Evolutionary conservation across 2,888 invertebrate genomes (phyloP).

Genomic region (Dynastes grantii): DNA sequence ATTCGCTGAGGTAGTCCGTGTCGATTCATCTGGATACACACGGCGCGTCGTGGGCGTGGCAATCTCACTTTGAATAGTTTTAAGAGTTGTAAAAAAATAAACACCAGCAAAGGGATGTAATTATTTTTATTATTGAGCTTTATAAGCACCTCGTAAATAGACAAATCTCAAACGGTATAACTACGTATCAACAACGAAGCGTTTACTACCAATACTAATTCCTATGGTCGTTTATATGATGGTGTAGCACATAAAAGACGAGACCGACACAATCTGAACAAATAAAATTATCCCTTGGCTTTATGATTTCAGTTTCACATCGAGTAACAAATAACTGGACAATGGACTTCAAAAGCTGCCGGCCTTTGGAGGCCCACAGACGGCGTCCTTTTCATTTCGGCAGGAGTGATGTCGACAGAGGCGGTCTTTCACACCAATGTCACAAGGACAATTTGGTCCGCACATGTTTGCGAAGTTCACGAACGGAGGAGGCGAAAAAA

Average conservation of each 20-base stretch:
- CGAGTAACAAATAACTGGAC: conserved; percentile 51
- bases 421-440: conserved; percentile 50
- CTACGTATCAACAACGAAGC: conserved; percentile 30
- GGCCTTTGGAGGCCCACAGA: conserved; percentile 27
- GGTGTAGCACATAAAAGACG: conserved; percentile 2
- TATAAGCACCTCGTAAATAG: conserved; percentile 23
- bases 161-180: conserved; percentile 31
- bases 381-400: conserved; percentile 49
- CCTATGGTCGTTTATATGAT: neutral
- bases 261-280: conserved; percentile 45
- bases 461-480: conserved; percentile 49
- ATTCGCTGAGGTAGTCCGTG: no score
- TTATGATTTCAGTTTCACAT: conserved; percentile 50
- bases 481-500: conserved; percentile 3
- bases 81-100: conserved; percentile 2
- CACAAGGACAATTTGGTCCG: conserved; percentile 51
- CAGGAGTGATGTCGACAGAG: conserved; percentile 46
- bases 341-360: conserved; percentile 50
- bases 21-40: no score
- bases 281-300: conserved; percentile 51
- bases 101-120: neutral
- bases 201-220: conserved; percentile 29
- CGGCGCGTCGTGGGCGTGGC: no score
- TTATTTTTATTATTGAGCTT: conserved; percentile 19
- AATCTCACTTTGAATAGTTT: neutral